phyloP scores from a whole-genome alignment of 1,140 invertebrate species.

The Phymorhynchus buccinoides region DNA sequence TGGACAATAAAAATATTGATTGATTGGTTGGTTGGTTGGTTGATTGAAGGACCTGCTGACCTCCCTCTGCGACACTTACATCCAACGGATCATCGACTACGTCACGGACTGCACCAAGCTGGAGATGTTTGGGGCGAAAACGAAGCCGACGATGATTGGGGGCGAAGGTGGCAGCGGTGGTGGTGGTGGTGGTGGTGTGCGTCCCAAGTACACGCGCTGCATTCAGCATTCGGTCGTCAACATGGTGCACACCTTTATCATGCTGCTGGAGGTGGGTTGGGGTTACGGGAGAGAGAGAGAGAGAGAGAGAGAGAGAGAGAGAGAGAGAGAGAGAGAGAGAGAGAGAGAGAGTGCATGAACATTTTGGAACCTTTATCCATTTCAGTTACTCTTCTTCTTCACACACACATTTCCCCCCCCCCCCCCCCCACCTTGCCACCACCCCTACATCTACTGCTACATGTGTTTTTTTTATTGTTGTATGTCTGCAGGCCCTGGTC shows the following conservation, averaged over 20 bases:
- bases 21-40: constrained; percentile 58
- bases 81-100: constrained; percentile 66
- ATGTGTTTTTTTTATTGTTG: background rate
- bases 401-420: background rate
- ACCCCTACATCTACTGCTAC: background rate
- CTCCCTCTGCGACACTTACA: constrained; percentile 67
- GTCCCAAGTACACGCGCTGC: constrained; percentile 61
- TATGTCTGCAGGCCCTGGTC: constrained; percentile 57
- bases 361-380: background rate
- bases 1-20: constrained; percentile 66
- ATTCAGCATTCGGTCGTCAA: constrained; percentile 67
- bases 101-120: constrained; percentile 63
- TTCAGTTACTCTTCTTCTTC: background rate
- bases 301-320: no score
- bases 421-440: background rate
- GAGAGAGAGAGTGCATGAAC: no score
- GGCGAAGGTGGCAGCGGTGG: background rate
- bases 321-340: no score
- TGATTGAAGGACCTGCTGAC: constrained; percentile 47
- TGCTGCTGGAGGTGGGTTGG: constrained; percentile 65
- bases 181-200: background rate
- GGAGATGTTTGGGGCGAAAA: constrained; percentile 58
- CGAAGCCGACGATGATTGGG: no score
- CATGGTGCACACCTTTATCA: constrained; percentile 68
- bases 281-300: no score